Evolutionary conservation across 1,140 invertebrate genomes (phyloP).

Genomic region (Brachionus rubens): DNA sequence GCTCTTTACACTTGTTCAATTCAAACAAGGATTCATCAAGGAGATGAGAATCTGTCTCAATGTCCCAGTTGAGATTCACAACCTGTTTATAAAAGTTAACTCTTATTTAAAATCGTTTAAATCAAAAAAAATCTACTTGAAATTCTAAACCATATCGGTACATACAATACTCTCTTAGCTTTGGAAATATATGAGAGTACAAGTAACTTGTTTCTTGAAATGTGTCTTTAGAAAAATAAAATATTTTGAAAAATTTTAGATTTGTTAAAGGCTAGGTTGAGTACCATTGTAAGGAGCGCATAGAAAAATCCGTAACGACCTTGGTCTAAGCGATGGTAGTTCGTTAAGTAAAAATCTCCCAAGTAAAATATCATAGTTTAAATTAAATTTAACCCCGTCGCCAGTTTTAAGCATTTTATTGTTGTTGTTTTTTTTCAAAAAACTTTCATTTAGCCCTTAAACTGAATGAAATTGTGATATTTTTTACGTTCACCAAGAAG

Average conservation of each 20-base stretch:
- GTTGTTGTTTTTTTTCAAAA: not conserved
- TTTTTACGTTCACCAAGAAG: not conserved
- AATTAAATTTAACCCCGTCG: not conserved
- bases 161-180: constrained; percentile 27
- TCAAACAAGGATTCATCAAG: not conserved
- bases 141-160: constrained; percentile 40
- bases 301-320: constrained; percentile 22
- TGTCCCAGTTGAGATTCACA: constrained; percentile 39
- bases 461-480: not conserved
- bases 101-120: not conserved
- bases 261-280: not conserved
- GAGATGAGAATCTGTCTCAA: not conserved
- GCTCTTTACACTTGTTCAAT: constrained; percentile 5
- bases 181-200: not conserved
- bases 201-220: constrained; percentile 7
- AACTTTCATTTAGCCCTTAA: constrained; percentile 1
- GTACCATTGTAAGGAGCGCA: constrained; percentile 35
- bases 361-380: constrained; percentile 24
- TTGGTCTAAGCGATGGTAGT: not conserved
- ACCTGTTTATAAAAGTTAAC: not conserved
- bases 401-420: not conserved
- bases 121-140: constrained; percentile 21
- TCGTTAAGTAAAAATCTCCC: constrained; percentile 13
- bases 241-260: not conserved
- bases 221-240: not conserved